Evolutionary conservation across 2,113 vertebrate genomes (phyloP).

Genomic region (Vanacampus margaritifer): DNA sequence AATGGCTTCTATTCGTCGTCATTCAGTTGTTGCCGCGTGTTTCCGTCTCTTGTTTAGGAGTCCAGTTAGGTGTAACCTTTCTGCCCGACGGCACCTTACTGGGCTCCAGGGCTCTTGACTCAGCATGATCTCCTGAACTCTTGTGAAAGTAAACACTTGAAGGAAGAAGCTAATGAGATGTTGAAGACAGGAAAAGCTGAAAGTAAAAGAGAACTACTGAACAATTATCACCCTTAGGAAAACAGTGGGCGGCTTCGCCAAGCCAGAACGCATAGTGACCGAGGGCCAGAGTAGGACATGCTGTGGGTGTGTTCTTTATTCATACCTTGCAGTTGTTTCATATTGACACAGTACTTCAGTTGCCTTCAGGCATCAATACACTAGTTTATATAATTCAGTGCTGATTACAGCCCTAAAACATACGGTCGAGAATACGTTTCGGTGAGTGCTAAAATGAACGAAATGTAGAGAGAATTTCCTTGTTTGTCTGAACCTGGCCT

Average conservation of each 20-base stretch:
- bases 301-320: constrained; percentile 41
- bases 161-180: constrained; percentile 10
- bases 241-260: constrained; percentile 49
- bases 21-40: constrained; percentile 18
- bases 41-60: constrained; percentile 35
- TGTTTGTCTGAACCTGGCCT: constrained; percentile 34
- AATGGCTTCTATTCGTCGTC: background rate
- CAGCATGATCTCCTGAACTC: constrained; percentile 47
- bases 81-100: constrained; percentile 50
- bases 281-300: constrained; percentile 11
- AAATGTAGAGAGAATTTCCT: constrained; percentile 32
- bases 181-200: constrained; percentile 41
- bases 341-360: constrained; percentile 39
- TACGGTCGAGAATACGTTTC: constrained; percentile 50
- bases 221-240: constrained; percentile 63
- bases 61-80: constrained; percentile 62
- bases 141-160: constrained; percentile 20
- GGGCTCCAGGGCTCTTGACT: constrained; percentile 39
- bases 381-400: constrained; percentile 57
- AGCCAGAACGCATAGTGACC: constrained; percentile 32
- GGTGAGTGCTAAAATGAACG: constrained; percentile 57
- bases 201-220: constrained; percentile 36
- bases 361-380: constrained; percentile 45
- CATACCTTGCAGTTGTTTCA: constrained; percentile 45
- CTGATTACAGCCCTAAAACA: constrained; percentile 40